These are phyloP conservation scores for Meriones unguiculatus DNA, from an alignment of 2,113 vertebrate species.

Conservation along the genomic window DNA sequence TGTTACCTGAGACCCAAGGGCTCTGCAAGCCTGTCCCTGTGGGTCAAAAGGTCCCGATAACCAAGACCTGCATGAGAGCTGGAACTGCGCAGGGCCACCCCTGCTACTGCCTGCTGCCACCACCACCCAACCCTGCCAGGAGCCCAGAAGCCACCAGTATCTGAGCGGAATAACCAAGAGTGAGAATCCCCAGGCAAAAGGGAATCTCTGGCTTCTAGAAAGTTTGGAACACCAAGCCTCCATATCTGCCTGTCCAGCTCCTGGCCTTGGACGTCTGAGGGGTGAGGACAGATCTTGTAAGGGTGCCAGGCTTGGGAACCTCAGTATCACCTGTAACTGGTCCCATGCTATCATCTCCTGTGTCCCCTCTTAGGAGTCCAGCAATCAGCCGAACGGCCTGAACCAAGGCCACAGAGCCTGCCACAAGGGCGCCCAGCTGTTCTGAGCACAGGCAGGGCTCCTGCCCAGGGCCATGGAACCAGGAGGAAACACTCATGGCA, in stretches of 20 bases:
- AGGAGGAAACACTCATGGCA: not conserved
- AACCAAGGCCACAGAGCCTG: not conserved
- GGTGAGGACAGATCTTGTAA: not conserved
- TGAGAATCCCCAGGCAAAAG: not conserved
- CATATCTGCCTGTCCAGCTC: no score
- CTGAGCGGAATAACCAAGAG: not conserved
- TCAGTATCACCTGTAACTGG: not conserved
- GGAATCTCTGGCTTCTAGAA: not conserved
- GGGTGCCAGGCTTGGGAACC: not conserved
- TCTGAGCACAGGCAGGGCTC: not conserved
- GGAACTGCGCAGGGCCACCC: not conserved
- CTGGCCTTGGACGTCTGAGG: not conserved
- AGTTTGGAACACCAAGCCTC: not conserved
- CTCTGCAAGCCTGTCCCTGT: not conserved
- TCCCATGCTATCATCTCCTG: rapidly evolving
- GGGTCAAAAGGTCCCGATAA: not conserved
- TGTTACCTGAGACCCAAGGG: not conserved
- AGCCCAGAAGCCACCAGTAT: not conserved
- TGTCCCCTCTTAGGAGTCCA: not conserved
- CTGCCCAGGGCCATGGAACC: not conserved
- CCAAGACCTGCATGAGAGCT: not conserved
- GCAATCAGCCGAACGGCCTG: not conserved
- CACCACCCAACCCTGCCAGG: not conserved
- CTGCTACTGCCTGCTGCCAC: not conserved
- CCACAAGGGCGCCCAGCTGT: not conserved